Percentiles rank a stretch among this genome's conserved stretches.
These are phyloP conservation scores for Macrophya alboannulata DNA, from an alignment of 2,888 invertebrate genomes.

Conservation along the genomic window DNA sequence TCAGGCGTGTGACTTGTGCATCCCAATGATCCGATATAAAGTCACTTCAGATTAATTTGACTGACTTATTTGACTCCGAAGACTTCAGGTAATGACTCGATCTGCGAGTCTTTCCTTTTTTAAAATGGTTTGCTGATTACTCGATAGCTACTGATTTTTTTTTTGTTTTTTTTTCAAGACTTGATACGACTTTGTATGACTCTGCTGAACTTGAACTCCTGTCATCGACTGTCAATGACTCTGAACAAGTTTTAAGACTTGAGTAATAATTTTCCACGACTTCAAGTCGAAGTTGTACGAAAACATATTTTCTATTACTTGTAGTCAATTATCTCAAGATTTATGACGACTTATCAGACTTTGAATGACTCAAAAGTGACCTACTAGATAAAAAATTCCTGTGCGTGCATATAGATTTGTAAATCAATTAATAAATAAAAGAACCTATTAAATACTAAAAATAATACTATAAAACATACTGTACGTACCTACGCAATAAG, in stretches of 20 bases:
- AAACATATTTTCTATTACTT: not conserved
- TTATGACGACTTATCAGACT: not conserved
- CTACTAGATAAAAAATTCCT: not conserved
- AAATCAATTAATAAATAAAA: not conserved
- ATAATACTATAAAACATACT: conserved; percentile 23
- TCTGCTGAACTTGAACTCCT: not conserved
- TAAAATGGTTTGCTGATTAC: not conserved
- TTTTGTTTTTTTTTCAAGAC: not conserved
- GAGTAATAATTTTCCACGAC: not conserved
- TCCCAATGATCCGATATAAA: not conserved
- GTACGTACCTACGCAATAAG: conserved; percentile 7
- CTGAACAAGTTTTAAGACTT: not conserved
- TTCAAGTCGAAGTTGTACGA: not conserved
- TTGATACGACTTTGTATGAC: not conserved
- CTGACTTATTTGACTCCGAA: no score
- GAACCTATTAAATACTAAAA: not conserved
- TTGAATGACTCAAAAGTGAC: not conserved
- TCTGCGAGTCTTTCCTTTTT: no score
- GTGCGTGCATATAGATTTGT: not conserved
- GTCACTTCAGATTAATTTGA: no score
- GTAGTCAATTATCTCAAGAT: not conserved
- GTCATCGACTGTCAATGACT: not conserved
- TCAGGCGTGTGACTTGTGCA: not conserved
- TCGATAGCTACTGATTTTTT: not conserved
- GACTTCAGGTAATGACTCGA: no score